A percentile compares a stretch with the other conserved stretches of the same genome.
phyloP scores from a whole-genome alignment of 2,797 vertebrate species.

The Dromococcyx pavoninus region DNA sequence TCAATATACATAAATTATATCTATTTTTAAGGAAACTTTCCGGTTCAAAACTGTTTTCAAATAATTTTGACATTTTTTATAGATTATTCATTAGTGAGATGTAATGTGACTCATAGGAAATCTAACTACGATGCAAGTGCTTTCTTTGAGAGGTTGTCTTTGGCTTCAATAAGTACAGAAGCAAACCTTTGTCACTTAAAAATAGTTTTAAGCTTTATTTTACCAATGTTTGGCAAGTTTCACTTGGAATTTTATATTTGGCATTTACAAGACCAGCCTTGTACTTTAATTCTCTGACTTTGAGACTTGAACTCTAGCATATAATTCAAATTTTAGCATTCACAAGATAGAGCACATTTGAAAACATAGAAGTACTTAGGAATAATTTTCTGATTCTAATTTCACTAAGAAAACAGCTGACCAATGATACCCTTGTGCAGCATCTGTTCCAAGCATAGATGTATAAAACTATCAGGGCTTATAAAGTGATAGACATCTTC shows the following conservation, averaged over 20 bases:
- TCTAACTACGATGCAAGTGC: neutral
- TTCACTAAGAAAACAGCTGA: neutral
- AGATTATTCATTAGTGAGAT: neutral
- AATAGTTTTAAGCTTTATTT: neutral
- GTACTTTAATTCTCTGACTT: neutral
- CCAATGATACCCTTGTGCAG: neutral
- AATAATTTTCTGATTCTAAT: conserved; percentile 2
- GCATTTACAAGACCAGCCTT: neutral
- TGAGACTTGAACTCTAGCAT: neutral
- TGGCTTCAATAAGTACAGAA: neutral
- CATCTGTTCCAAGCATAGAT: neutral
- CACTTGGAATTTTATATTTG: neutral
- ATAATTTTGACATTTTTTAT: neutral
- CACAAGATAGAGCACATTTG: neutral
- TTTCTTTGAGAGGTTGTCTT: neutral
- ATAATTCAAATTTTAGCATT: neutral
- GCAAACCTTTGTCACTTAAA: neutral
- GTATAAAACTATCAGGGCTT: neutral
- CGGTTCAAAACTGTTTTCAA: neutral
- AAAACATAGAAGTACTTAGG: neutral
- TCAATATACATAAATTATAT: fast-evolving
- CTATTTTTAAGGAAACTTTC: neutral
- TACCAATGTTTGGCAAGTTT: neutral
- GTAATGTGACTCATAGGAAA: neutral
- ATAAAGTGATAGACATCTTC: neutral